Percentiles rank a stretch among this genome's conserved stretches.
These are phyloP conservation scores for Mobula hypostoma DNA, from an alignment of 2,113 vertebrate species.

Conservation along the genomic window DNA sequence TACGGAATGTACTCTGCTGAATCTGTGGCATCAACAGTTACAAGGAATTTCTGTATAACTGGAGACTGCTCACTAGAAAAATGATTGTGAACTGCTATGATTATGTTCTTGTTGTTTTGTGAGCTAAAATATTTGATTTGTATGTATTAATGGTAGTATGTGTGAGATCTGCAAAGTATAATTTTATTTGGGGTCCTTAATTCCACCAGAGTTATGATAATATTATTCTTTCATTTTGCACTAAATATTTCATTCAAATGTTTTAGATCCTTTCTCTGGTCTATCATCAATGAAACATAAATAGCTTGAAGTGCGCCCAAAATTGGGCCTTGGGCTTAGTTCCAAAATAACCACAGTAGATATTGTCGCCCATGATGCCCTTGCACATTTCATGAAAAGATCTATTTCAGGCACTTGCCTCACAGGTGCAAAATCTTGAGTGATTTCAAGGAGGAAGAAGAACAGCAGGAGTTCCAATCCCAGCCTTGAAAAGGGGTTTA, in stretches of 20 bases:
- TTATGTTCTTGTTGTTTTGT: neutral
- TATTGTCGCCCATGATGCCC: too few relatives aligned
- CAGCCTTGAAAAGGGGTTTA: neutral
- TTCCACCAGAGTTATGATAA: neutral
- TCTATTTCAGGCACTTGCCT: neutral
- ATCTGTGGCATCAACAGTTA: neutral
- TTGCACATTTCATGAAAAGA: neutral
- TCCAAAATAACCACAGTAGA: neutral
- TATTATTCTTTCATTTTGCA: neutral
- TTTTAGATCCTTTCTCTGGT: neutral
- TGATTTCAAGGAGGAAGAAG: neutral
- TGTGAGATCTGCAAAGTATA: neutral
- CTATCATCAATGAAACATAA: neutral
- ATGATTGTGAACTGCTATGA: neutral
- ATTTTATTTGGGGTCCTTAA: neutral
- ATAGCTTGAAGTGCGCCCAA: neutral
- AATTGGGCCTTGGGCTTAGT: neutral
- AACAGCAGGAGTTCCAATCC: neutral
- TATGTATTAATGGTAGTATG: neutral
- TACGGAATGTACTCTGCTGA: neutral
- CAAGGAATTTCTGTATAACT: neutral
- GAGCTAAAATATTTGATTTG: neutral
- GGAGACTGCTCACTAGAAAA: too few relatives aligned
- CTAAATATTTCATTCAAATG: neutral
- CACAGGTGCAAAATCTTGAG: neutral